Evolutionary conservation across 2,888 invertebrate genomes (phyloP).

Genomic region (Blastobasis lacticolella): DNA sequence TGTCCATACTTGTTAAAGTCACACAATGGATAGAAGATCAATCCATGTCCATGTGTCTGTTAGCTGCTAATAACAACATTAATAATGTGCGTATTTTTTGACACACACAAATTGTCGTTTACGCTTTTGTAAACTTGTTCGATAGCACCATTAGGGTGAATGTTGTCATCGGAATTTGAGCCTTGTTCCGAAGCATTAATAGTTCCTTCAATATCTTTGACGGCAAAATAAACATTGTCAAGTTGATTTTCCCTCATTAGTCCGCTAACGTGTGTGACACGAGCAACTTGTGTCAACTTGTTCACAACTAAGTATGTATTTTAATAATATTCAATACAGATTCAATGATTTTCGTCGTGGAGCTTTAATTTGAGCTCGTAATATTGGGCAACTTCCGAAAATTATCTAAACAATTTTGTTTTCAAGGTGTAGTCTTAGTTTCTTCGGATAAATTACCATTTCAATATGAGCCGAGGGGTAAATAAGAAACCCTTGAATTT

Average conservation of each 20-base stretch:
- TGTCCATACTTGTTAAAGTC: slow-evolving; percentile 26
- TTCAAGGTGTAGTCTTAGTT: too few species aligned
- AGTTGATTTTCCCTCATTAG: slow-evolving; percentile 40
- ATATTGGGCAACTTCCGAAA: too few species aligned
- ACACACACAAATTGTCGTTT: slow-evolving; percentile 23
- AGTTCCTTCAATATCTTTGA: slow-evolving; percentile 3
- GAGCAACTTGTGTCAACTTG: slow-evolving; percentile 34
- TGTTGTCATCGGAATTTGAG: slow-evolving; percentile 14
- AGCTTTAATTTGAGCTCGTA: too few species aligned
- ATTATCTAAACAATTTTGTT: too few species aligned
- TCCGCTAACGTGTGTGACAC: slow-evolving; percentile 44
- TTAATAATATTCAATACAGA: too few species aligned
- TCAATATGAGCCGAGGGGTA: too few species aligned
- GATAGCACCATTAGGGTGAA: background rate
- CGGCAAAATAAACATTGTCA: slow-evolving; percentile 23
- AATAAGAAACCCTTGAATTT: too few species aligned
- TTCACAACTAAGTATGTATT: slow-evolving; percentile 21
- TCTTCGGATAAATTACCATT: too few species aligned
- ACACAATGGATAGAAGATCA: slow-evolving; percentile 18
- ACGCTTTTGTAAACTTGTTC: slow-evolving; percentile 19
- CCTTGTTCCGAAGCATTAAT: slow-evolving; percentile 20
- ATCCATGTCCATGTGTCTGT: slow-evolving; percentile 30
- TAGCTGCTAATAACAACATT: slow-evolving; percentile 39
- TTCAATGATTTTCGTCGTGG: too few species aligned
- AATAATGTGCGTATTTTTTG: slow-evolving; percentile 21